Percentiles rank a stretch among this genome's conserved stretches.
Evolutionary conservation across 2,113 vertebrate genomes (phyloP).

Genomic region (Natator depressus): DNA sequence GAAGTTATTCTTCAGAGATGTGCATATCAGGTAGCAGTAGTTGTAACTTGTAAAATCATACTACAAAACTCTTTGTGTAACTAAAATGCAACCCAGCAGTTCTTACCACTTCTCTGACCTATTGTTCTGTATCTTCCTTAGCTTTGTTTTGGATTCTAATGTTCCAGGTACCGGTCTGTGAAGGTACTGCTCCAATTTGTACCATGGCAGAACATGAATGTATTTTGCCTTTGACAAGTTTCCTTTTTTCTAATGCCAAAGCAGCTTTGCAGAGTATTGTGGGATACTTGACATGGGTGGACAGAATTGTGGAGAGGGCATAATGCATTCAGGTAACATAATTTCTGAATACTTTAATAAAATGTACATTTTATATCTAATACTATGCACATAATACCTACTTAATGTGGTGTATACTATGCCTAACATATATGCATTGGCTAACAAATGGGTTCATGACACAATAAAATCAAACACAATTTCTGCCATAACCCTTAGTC

Average conservation of each 20-base stretch:
- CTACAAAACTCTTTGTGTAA: background rate
- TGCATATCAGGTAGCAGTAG: background rate
- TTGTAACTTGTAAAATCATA: too few species aligned
- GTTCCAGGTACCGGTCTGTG: background rate
- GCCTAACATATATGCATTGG: background rate
- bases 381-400: background rate
- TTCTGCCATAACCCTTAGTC: background rate
- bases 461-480: background rate
- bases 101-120: background rate
- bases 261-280: background rate
- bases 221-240: background rate
- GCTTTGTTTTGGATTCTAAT: background rate
- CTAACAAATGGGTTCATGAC: background rate
- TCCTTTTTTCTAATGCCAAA: background rate
- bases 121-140: background rate
- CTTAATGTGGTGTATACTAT: background rate
- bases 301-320: background rate
- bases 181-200: background rate
- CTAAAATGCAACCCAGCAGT: background rate
- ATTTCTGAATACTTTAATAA: background rate
- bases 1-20: background rate
- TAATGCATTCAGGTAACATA: background rate
- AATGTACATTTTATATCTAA: background rate
- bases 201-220: background rate
- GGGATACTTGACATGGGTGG: background rate